A percentile compares a stretch with the other conserved stretches of the same genome.
Conservation (phyloP, 1,140 invertebrate genomes). For the Penaeus japonicus region DNA sequence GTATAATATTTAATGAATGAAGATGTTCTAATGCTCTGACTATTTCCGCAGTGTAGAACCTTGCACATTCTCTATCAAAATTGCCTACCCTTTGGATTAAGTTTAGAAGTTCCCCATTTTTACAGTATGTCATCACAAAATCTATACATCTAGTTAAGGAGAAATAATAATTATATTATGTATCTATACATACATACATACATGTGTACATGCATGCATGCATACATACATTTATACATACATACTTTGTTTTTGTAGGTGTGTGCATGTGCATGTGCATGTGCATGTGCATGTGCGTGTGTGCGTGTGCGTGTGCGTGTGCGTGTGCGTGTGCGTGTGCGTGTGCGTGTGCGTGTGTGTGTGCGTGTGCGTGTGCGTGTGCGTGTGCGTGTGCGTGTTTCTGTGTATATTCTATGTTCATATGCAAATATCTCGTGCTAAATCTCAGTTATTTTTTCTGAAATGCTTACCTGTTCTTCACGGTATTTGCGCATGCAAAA, state of each 20-base stretch:
- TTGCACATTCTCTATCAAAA: slow-evolving; percentile 87
- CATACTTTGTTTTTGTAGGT: too few relatives aligned
- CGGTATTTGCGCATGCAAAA: too few relatives aligned
- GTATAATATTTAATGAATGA: slow-evolving; percentile 88
- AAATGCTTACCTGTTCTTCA: too few relatives aligned
- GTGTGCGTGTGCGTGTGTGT: background rate
- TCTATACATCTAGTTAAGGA: slow-evolving; percentile 66
- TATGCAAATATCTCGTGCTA: background rate
- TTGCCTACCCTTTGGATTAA: slow-evolving; percentile 90
- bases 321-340: background rate
- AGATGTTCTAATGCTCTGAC: slow-evolving; percentile 91
- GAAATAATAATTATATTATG: background rate
- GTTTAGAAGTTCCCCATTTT: slow-evolving; percentile 90
- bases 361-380: background rate
- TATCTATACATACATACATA: too few relatives aligned
- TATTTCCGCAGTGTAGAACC: slow-evolving; percentile 94
- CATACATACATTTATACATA: too few relatives aligned
- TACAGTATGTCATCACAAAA: slow-evolving; percentile 95
- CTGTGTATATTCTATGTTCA: too few relatives aligned
- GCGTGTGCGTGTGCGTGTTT: background rate
- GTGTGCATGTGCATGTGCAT: background rate
- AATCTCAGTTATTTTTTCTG: too few relatives aligned
- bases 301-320: too few relatives aligned
- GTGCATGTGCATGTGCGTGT: background rate
- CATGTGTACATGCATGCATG: too few relatives aligned